Base-by-base conservation (phyloP, 2,888 invertebrate genomes). In the Diarsia rubi region DNA sequence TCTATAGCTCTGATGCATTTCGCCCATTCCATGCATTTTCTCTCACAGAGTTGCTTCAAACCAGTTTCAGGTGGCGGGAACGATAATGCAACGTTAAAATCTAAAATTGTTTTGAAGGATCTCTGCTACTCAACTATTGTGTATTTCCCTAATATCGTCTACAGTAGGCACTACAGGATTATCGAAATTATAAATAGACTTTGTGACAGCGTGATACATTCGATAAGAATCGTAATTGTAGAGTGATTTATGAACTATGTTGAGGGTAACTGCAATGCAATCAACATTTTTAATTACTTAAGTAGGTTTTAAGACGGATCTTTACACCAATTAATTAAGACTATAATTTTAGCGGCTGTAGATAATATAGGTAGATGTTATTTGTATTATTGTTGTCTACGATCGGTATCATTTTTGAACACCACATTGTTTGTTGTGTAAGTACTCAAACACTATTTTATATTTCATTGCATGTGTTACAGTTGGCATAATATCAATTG, bases 291-390 rank as follows among this genome's bases (percentile, higher is more conserved):
- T 90, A 91, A 90, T 89, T 90, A 86, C 67, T 21, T 87, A 93
- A 89, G 88, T 95, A 94, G 88, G 52, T 78, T 75, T 82, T 95
- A 96, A 95, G 94, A 92, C 89, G 95, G 95, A 94, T 95, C 95
- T 96, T 96, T 96, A 96, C 96, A 96, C 96, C 96, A 96, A 96
- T 92, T 96, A 95, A 93, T 92, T 96, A 96, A 96, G 96, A 94
- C 91, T 94, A 94, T 90, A 90, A 92, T 88, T 92, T 81, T 95
- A 95, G 94, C 85, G 85, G 91, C 83, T 92, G 92, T 95, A 95
- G 93, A 91, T 93, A 94, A 89, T 82, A 85, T 91, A 90, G 83
- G 86, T 95, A 95, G 93, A 93, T 93, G 95, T 94, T 94, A 93
- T 90, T 91, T 92, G 92, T 93, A 93, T 91, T 90, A 86, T 91